Base-by-base conservation (phyloP, 2,888 invertebrate genomes). In the Nomada fucata region DNA sequence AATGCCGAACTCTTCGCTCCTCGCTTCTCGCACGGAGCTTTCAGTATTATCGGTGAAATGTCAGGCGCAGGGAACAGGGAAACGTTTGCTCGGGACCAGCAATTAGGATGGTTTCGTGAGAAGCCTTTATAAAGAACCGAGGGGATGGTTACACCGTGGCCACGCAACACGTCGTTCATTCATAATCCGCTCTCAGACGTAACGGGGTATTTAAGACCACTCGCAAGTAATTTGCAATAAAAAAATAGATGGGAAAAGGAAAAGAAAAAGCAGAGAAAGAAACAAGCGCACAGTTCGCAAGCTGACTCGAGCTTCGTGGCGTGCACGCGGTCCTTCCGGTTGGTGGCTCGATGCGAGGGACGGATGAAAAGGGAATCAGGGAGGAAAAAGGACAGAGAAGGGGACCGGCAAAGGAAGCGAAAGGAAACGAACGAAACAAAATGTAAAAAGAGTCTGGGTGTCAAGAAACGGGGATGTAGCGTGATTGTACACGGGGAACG, bases 151-250 rank as follows among this genome's bases (percentile, higher is more conserved):
- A 77, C 80, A 77, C 64, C 36, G 73, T 53, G 59, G 73, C 68
- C 59, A 36, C 59, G 79, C 71, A 84, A 82, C 73, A 79, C 82
- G 78, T 15, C 63, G 77, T 76, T 76, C 84, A 78, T 83, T 87
- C 79, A 81, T 81, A 87, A 83, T 77, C 60, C 73, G 74, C 79
- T 87, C 83, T 83, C 71, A 76, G 67, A 60, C 76, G 70, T 85
- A 86, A 88, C 84, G 81, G 79, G 52, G 57, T 84, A 83, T 86
- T 87, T 84, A 84, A 83, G 79, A 60, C 70, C 83, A 82, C 83
- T 87, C 80, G 82, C 85, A 85, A 83, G 85, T 86, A 82, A 83
- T 83, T 87, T 79, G 76, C 78, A 69, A 83, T 79, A 87, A 82
- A 86, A 63, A 71, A 60, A 36, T 36, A 7, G 7, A 7, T 7